Percentiles rank a stretch among this genome's conserved stretches.
Evolutionary conservation across 2,113 vertebrate genomes (phyloP).

Genomic region (Clupea harengus): DNA sequence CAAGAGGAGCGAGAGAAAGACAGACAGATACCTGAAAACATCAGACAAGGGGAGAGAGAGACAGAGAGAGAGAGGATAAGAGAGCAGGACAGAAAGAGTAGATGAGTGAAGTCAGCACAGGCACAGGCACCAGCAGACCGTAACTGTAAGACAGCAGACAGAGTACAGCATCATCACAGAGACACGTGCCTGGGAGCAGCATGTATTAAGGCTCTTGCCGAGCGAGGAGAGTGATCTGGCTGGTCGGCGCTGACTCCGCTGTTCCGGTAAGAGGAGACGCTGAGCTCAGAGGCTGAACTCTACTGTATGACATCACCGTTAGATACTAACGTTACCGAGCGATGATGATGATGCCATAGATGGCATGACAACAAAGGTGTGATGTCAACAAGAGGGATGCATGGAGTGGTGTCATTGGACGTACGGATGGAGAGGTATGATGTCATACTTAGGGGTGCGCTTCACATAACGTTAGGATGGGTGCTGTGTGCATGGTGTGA

Average conservation of each 20-base stretch:
- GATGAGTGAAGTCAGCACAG: neutral
- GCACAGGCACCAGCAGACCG: neutral
- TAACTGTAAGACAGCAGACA: neutral
- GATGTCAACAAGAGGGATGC: neutral
- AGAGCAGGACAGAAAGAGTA: neutral
- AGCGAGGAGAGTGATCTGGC: neutral
- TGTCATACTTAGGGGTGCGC: neutral
- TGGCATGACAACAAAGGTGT: neutral
- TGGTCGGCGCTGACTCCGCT: neutral
- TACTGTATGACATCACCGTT: too few species aligned
- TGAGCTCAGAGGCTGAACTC: too few species aligned
- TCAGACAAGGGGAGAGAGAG: neutral
- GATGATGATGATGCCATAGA: too few species aligned
- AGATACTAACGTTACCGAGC: too few species aligned
- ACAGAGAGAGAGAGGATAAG: neutral
- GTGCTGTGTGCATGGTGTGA: too few species aligned
- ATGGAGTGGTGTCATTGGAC: neutral
- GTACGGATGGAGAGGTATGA: too few species aligned
- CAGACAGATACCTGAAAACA: neutral
- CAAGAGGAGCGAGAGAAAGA: neutral
- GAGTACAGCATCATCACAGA: neutral
- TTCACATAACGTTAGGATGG: too few species aligned
- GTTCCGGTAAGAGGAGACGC: neutral
- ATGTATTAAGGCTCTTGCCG: slow-evolving; percentile 24
- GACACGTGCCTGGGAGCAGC: slow-evolving; percentile 22